These are phyloP conservation scores for Carettochelys insculpta DNA, from an alignment of 2,113 vertebrate genomes.

Conservation along the genomic window DNA sequence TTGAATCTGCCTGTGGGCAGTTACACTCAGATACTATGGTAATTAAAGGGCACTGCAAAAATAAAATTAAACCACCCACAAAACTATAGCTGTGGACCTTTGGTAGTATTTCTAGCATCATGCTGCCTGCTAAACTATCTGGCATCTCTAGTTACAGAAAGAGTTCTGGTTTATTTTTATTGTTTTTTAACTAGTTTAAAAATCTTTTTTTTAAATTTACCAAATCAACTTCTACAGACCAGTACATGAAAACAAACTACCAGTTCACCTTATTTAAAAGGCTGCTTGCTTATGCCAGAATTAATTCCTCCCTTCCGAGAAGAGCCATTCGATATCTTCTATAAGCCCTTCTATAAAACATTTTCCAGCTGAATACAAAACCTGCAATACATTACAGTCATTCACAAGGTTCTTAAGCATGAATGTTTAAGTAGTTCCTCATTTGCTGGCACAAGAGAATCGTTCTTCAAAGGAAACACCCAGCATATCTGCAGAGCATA, in stretches of 20 bases:
- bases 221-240: background rate
- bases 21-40: background rate
- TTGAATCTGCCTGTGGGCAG: too few relatives aligned
- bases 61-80: too few relatives aligned
- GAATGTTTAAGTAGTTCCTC: slow-evolving; percentile 47
- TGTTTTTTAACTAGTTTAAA: too few relatives aligned
- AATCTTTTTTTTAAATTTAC: background rate
- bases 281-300: background rate
- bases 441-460: slow-evolving; percentile 49
- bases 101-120: background rate
- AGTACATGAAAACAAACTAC: background rate
- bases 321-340: background rate
- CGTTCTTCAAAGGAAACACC: slow-evolving; percentile 4
- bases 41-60: background rate
- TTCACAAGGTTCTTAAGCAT: background rate
- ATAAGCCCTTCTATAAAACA: background rate
- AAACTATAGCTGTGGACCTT: too few relatives aligned
- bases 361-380: slow-evolving; percentile 28
- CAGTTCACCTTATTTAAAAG: background rate
- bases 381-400: slow-evolving; percentile 11
- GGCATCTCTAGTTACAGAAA: background rate
- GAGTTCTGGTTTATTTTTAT: background rate
- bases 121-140: accelerated
- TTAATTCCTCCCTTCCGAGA: background rate
- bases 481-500: background rate